phyloP scores from a whole-genome alignment of 2,113 vertebrate species.

The Syngnathus floridae region DNA sequence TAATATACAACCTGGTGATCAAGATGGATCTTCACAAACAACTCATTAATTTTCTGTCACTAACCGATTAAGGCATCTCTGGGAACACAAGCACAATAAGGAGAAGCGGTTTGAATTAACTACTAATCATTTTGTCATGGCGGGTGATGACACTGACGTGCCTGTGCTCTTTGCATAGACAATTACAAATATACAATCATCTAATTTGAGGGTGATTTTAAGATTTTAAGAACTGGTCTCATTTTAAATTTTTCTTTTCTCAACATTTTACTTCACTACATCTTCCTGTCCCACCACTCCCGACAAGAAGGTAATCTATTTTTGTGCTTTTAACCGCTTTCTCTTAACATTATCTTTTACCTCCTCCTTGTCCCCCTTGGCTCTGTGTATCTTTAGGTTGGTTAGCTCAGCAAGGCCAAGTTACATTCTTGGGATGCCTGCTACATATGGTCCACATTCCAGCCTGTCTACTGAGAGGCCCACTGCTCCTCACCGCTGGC shows the following conservation, averaged over 20 bases:
- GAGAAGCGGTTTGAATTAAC: background rate
- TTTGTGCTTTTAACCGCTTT: slow-evolving; percentile 3
- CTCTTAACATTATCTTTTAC: slow-evolving; percentile 14
- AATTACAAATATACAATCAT: background rate
- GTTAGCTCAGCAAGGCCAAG: slow-evolving; percentile 74
- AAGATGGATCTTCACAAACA: background rate
- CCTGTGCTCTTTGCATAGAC: background rate
- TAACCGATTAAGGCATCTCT: background rate
- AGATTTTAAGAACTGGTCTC: background rate
- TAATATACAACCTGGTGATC: background rate
- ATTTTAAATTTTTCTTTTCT: background rate
- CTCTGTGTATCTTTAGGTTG: slow-evolving; percentile 62
- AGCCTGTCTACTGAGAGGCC: slow-evolving; percentile 77
- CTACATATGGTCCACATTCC: slow-evolving; percentile 98
- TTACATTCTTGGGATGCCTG: slow-evolving; percentile 89
- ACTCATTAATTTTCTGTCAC: background rate
- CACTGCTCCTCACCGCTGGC: slow-evolving; percentile 70
- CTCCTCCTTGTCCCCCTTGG: slow-evolving; percentile 27
- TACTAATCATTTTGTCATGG: background rate
- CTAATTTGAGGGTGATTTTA: background rate
- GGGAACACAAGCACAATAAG: background rate
- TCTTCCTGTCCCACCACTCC: background rate
- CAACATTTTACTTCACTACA: background rate
- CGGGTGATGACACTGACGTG: background rate
- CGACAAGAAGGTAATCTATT: background rate